Percentiles rank a stretch among this genome's conserved stretches.
Evolutionary conservation across 2,888 invertebrate genomes (phyloP).

Genomic region (Drosophila pullipes): DNA sequence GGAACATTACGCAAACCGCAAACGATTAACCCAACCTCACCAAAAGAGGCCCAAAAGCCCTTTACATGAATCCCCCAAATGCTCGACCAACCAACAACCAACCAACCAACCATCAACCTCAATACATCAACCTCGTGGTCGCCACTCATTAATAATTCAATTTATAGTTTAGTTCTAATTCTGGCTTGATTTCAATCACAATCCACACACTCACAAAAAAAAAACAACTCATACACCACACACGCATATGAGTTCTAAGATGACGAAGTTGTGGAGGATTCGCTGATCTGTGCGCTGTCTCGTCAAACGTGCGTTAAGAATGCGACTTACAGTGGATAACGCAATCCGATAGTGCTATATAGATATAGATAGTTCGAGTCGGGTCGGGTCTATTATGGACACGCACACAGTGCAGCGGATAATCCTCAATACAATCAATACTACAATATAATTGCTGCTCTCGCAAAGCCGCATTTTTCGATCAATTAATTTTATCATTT

Average conservation of each 20-base stretch:
- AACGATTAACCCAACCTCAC: conserved; percentile 19
- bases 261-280: conserved; percentile 65
- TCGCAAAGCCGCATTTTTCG: conserved; percentile 60
- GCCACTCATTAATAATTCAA: conserved; percentile 42
- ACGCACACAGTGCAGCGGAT: conserved; percentile 19
- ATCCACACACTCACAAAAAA: background rate
- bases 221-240: background rate
- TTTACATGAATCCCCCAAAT: conserved; percentile 8
- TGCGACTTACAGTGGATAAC: background rate
- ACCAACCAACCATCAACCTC: conserved; percentile 3
- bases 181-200: conserved; percentile 39
- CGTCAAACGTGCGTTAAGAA: conserved; percentile 14
- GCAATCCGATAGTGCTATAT: background rate
- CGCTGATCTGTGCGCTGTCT: conserved; percentile 55
- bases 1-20: conserved; percentile 58
- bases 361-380: background rate
- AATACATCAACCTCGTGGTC: conserved; percentile 9
- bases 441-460: conserved; percentile 45
- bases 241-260: conserved; percentile 52
- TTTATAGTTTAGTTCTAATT: conserved; percentile 39
- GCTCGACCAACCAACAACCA: conserved; percentile 10
- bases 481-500: conserved; percentile 63
- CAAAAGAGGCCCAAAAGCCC: conserved; percentile 20
- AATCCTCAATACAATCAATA: conserved; percentile 14
- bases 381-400: background rate